A percentile compares a stretch with the other conserved stretches of the same genome.
phyloP scores from a whole-genome alignment of 2,797 vertebrate genomes.

The Etheostoma nigrum region DNA sequence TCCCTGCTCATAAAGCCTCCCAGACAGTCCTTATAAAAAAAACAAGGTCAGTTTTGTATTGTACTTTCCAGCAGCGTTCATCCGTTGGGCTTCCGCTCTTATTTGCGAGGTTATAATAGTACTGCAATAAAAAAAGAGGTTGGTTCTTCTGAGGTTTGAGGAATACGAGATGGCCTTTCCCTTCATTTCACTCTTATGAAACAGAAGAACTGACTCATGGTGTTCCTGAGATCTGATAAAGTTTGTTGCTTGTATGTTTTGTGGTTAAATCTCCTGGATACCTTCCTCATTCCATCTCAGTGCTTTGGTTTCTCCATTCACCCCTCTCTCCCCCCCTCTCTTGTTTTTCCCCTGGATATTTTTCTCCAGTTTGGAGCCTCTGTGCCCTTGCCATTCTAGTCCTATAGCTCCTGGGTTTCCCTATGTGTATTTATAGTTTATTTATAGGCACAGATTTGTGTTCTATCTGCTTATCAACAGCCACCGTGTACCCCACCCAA shows the following conservation, averaged over 20 bases:
- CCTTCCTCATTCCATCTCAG: conserved; percentile 1
- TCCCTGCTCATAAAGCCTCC: conserved; percentile 71
- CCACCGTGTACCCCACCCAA: conserved; percentile 77
- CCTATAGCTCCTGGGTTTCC: conserved; percentile 64
- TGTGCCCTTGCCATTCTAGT: conserved; percentile 13
- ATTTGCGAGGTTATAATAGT: conserved; percentile 48
- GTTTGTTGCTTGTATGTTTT: conserved; percentile 16
- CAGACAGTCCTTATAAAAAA: conserved; percentile 78
- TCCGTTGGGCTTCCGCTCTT: conserved; percentile 44
- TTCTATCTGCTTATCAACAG: conserved; percentile 82
- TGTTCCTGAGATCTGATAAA: conserved; percentile 18
- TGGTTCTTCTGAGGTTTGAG: conserved; percentile 37
- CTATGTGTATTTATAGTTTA: conserved; percentile 77
- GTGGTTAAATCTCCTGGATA: conserved; percentile 16
- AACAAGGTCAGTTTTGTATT: conserved; percentile 76
- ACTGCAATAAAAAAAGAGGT: conserved; percentile 40
- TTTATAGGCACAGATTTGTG: conserved; percentile 70
- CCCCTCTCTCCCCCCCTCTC: neutral
- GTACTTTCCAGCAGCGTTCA: conserved; percentile 54
- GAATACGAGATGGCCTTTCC: conserved; percentile 23
- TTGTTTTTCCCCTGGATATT: conserved; percentile 16
- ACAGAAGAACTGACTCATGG: conserved; percentile 47
- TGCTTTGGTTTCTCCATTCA: neutral
- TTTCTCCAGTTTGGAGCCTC: conserved; percentile 27
- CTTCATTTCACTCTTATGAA: conserved; percentile 47